Evolutionary conservation across 1,140 invertebrate species (phyloP), one percentile per base, ranked within the genome.

Genomic region (Aphelinus atriplicis): DNA sequence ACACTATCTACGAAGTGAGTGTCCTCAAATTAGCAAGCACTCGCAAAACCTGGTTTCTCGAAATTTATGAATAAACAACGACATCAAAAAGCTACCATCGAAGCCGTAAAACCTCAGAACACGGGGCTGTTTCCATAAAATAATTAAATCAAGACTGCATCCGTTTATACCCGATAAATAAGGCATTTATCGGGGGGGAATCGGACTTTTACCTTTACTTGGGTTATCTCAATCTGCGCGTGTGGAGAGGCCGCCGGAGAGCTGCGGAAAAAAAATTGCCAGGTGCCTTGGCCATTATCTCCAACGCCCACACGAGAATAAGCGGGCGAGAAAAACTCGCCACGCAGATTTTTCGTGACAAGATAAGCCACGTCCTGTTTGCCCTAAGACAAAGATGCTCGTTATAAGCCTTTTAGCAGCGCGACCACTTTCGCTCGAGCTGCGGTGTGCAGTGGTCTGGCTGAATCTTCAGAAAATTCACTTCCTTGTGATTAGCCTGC

Each of bases 311-410:
- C 75, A 56, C 63, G 51, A 26, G 26, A 26, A 26, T 26, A 26
- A 26, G 62, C 57, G 45, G 67, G 60, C 66, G 51, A 76, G 74
- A 78, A 66, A 78, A 78, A 26, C 26, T 26, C 26, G 26, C 26
- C 26, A 26, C 79, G 83, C 84, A 84, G 85, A 86, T 87, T 86
- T 86, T 86, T 86, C 85, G 85, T 86, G 83, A 86, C 84, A 84
- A 86, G 86, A 88, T 88, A 88, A 87, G 85, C 84, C 85, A 88
- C 86, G 86, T 88, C 82, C 85, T 86, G 84, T 86, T 86, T 87
- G 83, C 83, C 84, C 82, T 83, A 83, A 72, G 70, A 84, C 83
- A 82, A 87, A 87, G 85, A 86, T 86, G 84, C 85, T 87, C 85
- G 84, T 86, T 86, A 86, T 26, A 26, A 87, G 84, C 84, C 85